These are phyloP conservation scores for Schizaphis graminum DNA, from an alignment of 2,888 invertebrate genomes.

Conservation along the genomic window DNA sequence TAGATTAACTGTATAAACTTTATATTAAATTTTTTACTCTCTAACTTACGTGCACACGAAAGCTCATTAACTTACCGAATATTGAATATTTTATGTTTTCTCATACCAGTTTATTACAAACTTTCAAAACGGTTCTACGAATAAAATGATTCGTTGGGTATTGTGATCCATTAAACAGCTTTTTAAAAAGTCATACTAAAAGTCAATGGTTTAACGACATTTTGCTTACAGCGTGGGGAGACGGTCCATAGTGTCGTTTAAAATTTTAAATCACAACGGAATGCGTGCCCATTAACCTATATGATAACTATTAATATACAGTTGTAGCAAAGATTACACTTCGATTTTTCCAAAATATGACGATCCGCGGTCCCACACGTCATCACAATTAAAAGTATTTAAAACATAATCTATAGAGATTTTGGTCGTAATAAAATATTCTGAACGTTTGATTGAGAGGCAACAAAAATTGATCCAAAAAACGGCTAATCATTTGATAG, in stretches of 20 bases:
- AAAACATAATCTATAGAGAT: background rate
- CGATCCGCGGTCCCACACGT: background rate
- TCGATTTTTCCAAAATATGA: background rate
- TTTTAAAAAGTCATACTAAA: conserved; percentile 5
- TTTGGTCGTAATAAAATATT: conserved; percentile 30
- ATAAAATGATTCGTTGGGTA: background rate
- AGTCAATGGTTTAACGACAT: background rate
- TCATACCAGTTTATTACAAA: background rate
- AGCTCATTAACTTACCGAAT: background rate
- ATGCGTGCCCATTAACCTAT: too few species aligned
- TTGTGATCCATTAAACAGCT: background rate
- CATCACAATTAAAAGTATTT: background rate
- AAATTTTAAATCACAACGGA: background rate
- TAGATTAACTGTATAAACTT: background rate
- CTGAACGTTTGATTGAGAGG: background rate
- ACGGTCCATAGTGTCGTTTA: background rate
- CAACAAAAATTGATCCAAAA: background rate
- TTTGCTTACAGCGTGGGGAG: background rate
- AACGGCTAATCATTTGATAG: conserved; percentile 41
- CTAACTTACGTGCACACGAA: background rate
- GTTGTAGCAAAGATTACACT: background rate
- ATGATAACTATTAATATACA: background rate
- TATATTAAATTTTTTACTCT: background rate
- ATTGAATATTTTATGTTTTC: background rate
- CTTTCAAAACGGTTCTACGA: background rate